Conservation (phyloP, 2,888 invertebrate genomes). For the Hipparchia sbordonii region DNA sequence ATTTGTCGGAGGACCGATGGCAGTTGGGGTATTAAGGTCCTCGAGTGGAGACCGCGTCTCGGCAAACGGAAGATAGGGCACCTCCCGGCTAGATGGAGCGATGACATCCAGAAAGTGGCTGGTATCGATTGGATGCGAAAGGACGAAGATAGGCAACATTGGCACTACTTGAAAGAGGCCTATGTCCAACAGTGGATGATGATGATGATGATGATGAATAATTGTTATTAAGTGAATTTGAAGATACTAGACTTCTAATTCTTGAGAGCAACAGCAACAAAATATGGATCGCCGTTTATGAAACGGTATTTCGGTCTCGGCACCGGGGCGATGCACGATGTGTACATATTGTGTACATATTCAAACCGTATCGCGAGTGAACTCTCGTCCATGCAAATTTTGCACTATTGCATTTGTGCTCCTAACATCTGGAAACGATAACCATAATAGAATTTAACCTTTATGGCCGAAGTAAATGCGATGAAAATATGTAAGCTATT, state of each 20-base stretch:
- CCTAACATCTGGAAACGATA: conserved; percentile 56
- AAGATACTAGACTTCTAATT: conserved; percentile 4
- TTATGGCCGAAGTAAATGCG: conserved; percentile 13
- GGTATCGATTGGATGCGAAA: too few species aligned
- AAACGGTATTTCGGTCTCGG: conserved; percentile 53
- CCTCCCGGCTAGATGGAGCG: too few species aligned
- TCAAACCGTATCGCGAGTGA: conserved; percentile 60
- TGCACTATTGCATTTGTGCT: conserved; percentile 62
- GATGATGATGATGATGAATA: too few species aligned
- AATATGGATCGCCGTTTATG: conserved; percentile 57
- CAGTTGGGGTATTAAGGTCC: too few species aligned
- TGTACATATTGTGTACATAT: too few species aligned
- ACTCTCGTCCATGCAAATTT: conserved; percentile 69
- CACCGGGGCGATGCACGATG: conserved; percentile 45
- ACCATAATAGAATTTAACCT: conserved; percentile 47
- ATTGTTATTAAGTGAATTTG: not conserved
- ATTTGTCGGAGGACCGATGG: too few species aligned
- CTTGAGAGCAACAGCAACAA: conserved; percentile 37
- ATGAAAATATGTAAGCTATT: conserved; percentile 1
- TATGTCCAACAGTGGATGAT: too few species aligned
- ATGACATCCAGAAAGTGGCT: too few species aligned
- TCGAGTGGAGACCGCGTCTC: too few species aligned
- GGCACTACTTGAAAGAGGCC: too few species aligned
- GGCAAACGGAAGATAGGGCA: too few species aligned
- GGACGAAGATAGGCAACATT: too few species aligned